Conservation (phyloP, 64 coral and sea anemone genomes). For the Montipora foliosa region DNA sequence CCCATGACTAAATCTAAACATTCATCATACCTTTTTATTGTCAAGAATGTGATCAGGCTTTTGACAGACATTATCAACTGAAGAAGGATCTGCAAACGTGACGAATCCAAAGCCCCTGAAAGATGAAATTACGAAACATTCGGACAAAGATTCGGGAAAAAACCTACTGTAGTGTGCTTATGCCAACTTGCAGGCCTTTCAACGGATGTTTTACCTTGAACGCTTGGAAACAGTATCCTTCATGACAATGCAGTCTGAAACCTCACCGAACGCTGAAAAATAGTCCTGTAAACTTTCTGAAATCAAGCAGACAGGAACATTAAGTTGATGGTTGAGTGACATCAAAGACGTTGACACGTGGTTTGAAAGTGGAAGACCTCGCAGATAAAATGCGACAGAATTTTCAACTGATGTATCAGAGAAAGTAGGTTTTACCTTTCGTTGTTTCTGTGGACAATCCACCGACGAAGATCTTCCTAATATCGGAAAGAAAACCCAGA, state of each 20-base stretch:
- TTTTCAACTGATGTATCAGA: neutral
- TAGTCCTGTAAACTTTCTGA: conserved; percentile 79
- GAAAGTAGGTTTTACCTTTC: conserved; percentile 51
- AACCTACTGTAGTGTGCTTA: too few relatives aligned
- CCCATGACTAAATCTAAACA: neutral
- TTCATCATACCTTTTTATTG: conserved; percentile 58
- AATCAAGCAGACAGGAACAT: neutral
- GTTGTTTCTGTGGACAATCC: conserved; percentile 71
- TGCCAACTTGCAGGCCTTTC: neutral
- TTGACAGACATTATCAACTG: conserved; percentile 64
- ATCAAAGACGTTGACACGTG: neutral
- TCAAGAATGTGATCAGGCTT: conserved; percentile 75
- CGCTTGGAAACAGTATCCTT: conserved; percentile 49
- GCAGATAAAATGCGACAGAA: too few relatives aligned
- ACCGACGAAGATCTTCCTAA: conserved; percentile 93
- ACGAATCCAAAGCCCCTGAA: conserved; percentile 93
- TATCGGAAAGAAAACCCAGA: conserved; percentile 1
- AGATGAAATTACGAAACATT: neutral
- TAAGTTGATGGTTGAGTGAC: neutral
- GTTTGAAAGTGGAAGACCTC: neutral
- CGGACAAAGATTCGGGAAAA: too few relatives aligned
- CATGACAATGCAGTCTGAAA: conserved; percentile 88
- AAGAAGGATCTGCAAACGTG: conserved; percentile 76
- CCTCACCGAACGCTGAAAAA: conserved; percentile 78
- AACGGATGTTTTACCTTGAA: conserved; percentile 61